phyloP scores from a whole-genome alignment of 2,888 invertebrate genomes.

The Drosophila seclusa region DNA sequence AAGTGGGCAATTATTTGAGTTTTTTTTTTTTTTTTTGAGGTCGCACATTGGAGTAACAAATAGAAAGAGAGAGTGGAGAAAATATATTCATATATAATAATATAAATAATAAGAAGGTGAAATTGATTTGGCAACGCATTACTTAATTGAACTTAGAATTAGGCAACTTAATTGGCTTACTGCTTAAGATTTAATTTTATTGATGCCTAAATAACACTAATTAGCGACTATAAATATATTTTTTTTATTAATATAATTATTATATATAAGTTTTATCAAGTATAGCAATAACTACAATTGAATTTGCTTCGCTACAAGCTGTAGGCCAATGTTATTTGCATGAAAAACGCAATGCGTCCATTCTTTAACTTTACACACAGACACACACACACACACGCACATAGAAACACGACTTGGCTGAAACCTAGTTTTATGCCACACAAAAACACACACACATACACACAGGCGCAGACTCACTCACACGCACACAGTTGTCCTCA shows the following conservation, averaged over 20 bases:
- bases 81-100: slow-evolving; percentile 34
- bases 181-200: slow-evolving; percentile 8
- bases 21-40: slow-evolving; percentile 22
- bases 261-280: neutral
- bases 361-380: slow-evolving; percentile 49
- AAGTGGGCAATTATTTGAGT: slow-evolving; percentile 26
- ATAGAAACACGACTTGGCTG: slow-evolving; percentile 21
- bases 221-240: slow-evolving; percentile 7
- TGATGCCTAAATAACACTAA: neutral
- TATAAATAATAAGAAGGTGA: slow-evolving; percentile 31
- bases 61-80: slow-evolving; percentile 59
- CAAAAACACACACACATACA: slow-evolving; percentile 24
- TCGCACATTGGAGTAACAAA: slow-evolving; percentile 43
- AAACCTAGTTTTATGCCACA: slow-evolving; percentile 51
- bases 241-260: neutral
- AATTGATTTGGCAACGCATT: slow-evolving; percentile 9
- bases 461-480: slow-evolving; percentile 8
- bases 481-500: slow-evolving; percentile 31
- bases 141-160: slow-evolving; percentile 20
- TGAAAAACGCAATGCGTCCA: slow-evolving; percentile 34
- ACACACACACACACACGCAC: slow-evolving; percentile 15
- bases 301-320: slow-evolving; percentile 38
- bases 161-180: slow-evolving; percentile 27
- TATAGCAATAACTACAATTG: slow-evolving; percentile 5
- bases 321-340: slow-evolving; percentile 18